Percentiles rank a stretch among this genome's conserved stretches.
Conservation (phyloP, 2,113 vertebrate genomes). For the Zootoca vivipara region DNA sequence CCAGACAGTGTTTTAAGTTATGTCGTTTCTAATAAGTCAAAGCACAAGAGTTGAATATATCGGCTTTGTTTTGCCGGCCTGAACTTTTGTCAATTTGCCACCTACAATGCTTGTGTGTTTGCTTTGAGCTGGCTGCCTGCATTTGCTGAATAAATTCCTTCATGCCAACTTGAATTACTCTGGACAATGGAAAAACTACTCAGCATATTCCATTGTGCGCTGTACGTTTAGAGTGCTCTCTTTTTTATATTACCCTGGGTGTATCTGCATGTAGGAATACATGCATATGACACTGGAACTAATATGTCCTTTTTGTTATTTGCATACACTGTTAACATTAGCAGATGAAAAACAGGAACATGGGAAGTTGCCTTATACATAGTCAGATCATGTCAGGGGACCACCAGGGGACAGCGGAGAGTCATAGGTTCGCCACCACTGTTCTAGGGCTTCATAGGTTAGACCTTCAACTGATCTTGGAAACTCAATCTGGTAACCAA, state of each 20-base stretch:
- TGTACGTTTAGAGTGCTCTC: neutral
- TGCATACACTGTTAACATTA: neutral
- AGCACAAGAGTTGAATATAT: conserved; percentile 12
- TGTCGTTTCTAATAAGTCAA: conserved; percentile 55
- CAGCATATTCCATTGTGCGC: neutral
- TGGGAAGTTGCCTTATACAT: too few relatives aligned
- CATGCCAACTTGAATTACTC: conserved; percentile 21
- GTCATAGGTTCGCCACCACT: too few relatives aligned
- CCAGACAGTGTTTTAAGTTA: conserved; percentile 54
- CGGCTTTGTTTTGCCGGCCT: conserved; percentile 29
- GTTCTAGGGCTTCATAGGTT: too few relatives aligned
- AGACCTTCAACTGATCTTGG: too few relatives aligned
- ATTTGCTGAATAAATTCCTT: conserved; percentile 38
- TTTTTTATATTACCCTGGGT: neutral
- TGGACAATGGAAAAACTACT: conserved; percentile 25
- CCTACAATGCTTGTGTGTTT: neutral
- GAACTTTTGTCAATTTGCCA: neutral
- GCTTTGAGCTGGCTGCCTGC: conserved; percentile 19
- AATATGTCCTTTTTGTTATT: neutral
- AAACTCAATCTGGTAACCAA: too few relatives aligned
- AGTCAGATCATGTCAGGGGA: too few relatives aligned
- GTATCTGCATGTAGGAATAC: neutral
- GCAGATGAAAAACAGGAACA: neutral
- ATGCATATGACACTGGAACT: neutral
- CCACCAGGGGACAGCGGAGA: too few relatives aligned